Percentiles rank a stretch among this genome's conserved stretches.
These are phyloP conservation scores for Monochamus alternatus DNA, from an alignment of 2,888 invertebrate genomes.

Conservation along the genomic window DNA sequence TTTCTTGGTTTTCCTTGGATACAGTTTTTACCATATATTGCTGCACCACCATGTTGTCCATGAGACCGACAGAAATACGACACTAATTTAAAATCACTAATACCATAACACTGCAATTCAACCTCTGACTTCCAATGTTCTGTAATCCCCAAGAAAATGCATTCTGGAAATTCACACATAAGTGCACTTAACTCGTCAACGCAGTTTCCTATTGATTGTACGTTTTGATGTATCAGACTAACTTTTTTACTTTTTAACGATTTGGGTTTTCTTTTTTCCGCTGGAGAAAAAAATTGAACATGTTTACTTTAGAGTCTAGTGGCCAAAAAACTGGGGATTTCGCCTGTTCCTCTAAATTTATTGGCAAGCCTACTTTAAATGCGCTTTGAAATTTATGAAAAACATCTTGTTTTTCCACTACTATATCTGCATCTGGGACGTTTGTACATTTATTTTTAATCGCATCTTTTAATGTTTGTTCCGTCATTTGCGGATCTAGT, in stretches of 20 bases:
- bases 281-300: not conserved
- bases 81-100: no score
- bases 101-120: no score
- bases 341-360: not conserved
- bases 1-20: no score
- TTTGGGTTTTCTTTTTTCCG: not conserved
- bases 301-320: conserved; percentile 2
- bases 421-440: not conserved
- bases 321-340: not conserved
- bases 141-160: no score
- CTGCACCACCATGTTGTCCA: no score
- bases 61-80: no score
- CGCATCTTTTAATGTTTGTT: not conserved
- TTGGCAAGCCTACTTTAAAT: not conserved
- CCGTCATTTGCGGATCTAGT: not conserved
- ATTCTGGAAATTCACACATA: no score
- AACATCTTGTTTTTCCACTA: conserved; percentile 1
- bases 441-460: conserved; percentile 2
- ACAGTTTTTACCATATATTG: no score
- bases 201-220: conserved; percentile 2
- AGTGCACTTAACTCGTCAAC: not conserved
- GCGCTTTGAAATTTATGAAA: conserved; percentile 2
- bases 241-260: conserved; percentile 5
- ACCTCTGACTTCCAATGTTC: no score
- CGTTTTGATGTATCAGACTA: conserved; percentile 5